A percentile compares a stretch with the other conserved stretches of the same genome.
Conservation (phyloP, 2,888 invertebrate genomes). For the Tetheella fluctuosa region DNA sequence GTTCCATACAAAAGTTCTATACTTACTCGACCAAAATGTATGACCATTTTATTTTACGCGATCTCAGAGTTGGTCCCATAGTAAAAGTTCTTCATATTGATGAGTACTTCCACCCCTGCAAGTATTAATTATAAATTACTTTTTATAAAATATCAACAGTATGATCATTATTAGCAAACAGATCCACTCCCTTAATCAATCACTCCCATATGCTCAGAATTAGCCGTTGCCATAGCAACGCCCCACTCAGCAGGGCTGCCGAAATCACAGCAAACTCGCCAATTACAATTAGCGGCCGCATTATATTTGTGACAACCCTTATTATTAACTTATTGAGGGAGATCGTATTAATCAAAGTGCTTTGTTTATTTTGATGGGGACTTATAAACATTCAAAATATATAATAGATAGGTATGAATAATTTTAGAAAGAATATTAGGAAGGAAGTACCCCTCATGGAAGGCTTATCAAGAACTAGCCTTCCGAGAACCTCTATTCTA, state of each 20-base stretch:
- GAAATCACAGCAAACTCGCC: conserved; percentile 41
- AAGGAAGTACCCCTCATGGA: too few species aligned
- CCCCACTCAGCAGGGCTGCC: conserved; percentile 46
- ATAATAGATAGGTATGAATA: too few species aligned
- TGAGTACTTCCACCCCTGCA: too few species aligned
- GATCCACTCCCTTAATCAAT: conserved; percentile 1
- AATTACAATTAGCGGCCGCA: conserved; percentile 63
- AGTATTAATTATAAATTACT: too few species aligned
- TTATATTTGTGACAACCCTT: conserved; percentile 49
- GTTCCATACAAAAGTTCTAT: too few species aligned
- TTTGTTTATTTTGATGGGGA: conserved; percentile 26
- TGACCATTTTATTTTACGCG: too few species aligned
- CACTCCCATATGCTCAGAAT: conserved; percentile 7
- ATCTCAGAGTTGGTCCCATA: too few species aligned
- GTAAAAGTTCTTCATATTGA: too few species aligned
- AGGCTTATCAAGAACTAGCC: too few species aligned
- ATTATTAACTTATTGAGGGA: conserved; percentile 32
- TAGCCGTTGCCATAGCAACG: conserved; percentile 37
- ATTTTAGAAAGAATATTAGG: too few species aligned
- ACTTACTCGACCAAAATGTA: too few species aligned
- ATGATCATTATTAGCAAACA: neutral
- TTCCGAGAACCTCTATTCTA: too few species aligned
- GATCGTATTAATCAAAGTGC: conserved; percentile 34
- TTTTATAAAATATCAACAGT: neutral
- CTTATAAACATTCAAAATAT: conserved; percentile 9